These are phyloP conservation scores for Rhinopomastus cyanomelas DNA, from an alignment of 2,113 vertebrate genomes.

Conservation along the genomic window DNA sequence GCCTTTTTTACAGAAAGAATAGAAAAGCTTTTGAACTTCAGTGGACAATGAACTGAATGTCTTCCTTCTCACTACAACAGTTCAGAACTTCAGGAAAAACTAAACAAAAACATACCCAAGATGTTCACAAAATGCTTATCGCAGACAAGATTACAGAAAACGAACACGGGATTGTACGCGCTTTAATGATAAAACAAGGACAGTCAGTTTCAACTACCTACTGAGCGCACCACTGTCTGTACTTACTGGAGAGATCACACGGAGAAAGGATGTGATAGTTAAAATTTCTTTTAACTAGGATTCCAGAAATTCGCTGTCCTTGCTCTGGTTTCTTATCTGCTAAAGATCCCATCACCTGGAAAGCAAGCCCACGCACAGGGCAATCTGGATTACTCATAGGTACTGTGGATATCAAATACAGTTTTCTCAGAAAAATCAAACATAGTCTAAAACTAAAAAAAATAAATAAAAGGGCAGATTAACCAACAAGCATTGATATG, in stretches of 20 bases:
- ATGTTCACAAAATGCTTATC: background rate
- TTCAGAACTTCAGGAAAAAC: background rate
- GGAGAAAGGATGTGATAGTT: constrained; percentile 97
- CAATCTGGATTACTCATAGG: background rate
- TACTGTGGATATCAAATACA: background rate
- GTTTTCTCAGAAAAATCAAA: background rate
- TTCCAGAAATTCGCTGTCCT: constrained; percentile 93
- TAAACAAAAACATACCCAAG: background rate
- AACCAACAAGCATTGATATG: background rate
- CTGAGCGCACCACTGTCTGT: background rate
- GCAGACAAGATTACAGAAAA: background rate
- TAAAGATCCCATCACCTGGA: constrained; percentile 92
- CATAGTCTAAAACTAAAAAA: background rate
- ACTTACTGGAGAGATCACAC: constrained; percentile 93
- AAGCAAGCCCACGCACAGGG: background rate
- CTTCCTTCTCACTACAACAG: background rate
- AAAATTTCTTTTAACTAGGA: constrained; percentile 96
- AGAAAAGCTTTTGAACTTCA: background rate
- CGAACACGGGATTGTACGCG: fast-evolving
- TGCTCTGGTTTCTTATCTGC: constrained; percentile 93
- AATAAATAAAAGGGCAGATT: background rate
- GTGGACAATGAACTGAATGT: background rate
- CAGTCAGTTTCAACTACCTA: background rate
- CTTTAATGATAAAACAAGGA: background rate
- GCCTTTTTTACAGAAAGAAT: background rate